Conservation (phyloP, 2,797 vertebrate species). For the Enteromius trimaculatus region DNA sequence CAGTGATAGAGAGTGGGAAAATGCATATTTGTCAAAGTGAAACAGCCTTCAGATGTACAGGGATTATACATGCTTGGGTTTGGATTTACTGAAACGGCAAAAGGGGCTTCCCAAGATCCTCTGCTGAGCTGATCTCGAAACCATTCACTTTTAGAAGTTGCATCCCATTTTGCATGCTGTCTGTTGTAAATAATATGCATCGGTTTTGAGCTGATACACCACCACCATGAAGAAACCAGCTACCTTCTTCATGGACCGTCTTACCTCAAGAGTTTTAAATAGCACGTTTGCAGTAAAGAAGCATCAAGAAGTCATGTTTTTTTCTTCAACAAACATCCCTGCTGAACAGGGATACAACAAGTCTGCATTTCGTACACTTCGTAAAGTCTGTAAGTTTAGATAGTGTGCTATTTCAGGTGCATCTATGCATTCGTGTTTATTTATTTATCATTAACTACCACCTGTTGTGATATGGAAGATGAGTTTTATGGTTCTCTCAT, state of each 20-base stretch:
- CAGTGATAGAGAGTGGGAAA: conserved; percentile 42
- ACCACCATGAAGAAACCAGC: neutral
- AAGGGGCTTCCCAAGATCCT: neutral
- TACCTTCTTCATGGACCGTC: neutral
- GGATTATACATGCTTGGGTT: neutral
- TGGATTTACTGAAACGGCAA: conserved; percentile 12
- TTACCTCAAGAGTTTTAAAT: neutral
- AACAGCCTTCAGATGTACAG: neutral
- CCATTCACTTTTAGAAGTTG: conserved; percentile 42
- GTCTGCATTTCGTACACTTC: neutral
- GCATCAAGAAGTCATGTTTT: neutral
- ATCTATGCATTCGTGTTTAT: neutral
- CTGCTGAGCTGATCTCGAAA: conserved; percentile 36
- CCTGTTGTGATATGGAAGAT: neutral
- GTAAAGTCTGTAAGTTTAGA: neutral
- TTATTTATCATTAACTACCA: neutral
- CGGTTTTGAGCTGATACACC: neutral
- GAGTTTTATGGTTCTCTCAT: too few species aligned
- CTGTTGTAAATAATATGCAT: neutral
- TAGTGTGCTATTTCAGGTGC: neutral
- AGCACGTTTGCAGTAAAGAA: neutral
- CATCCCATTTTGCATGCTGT: neutral
- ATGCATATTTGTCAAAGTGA: conserved; percentile 39
- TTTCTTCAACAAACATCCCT: neutral
- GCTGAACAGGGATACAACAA: neutral